Base-by-base conservation (phyloP, 2,888 invertebrate species). In the Leptinotarsa haldemani region DNA sequence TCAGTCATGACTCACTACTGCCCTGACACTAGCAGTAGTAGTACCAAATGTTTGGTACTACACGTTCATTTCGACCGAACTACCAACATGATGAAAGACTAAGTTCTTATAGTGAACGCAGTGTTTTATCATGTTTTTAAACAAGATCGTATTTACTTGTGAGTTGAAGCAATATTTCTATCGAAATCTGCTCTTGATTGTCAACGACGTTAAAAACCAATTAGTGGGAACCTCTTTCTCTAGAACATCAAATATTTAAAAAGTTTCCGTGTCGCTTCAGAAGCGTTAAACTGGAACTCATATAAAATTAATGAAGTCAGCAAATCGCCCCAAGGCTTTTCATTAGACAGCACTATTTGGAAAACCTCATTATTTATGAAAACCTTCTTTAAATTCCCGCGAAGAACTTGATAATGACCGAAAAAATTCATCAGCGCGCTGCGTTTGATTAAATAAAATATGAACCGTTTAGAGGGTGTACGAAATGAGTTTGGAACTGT, bases 401-500 rank as follows among this genome's bases (percentile, higher is more conserved):
- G 73, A 65, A 69, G 65, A 74, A 74, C 63, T 74, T 74, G 70
- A 74, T 70, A 74, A 67, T 70, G 50, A 64, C 63, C 64, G 53
- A 74, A 67, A 70, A 69, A 74, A 73, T 63, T 66, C 74, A 67
- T 66, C 56, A 52, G 16, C 63, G 22, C 52, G 65, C 58, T 64
- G 22, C 64, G 50, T 70, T 71, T 73, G 73, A 72, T 73, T 77
- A 68, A 73, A 77, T 72, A 77, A 71, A 74, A 73, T 67, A 74
- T 74, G 70, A 70, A 68, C 63, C 70, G 70, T 70, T 74, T 56
- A 52, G 63, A 53, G 65, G 13, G 61, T 40, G 25, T 30, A 15
- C 52, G 63, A 65, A 71, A 71, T 25, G 15, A 61, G 30, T 40
- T 61, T n/a, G 61, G n/a, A 25, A 61, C n/a, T 30, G 61, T n/a